Evolutionary conservation across 30 jellyfish, hydroid and myxozoan genomes (phyloP).

Genomic region (Mastigias papua): DNA sequence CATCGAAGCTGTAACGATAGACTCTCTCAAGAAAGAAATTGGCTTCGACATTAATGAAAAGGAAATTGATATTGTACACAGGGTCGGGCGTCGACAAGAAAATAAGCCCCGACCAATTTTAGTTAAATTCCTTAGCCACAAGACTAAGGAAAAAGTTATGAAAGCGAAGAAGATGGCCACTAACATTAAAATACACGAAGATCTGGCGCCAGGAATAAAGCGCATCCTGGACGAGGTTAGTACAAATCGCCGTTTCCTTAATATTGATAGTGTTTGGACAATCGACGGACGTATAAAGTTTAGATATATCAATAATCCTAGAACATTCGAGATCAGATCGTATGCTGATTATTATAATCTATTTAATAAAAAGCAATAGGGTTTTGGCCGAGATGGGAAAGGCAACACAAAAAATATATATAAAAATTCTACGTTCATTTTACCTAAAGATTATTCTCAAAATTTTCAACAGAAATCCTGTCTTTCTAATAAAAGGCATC

Average conservation of each 20-base stretch:
- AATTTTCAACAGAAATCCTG: constrained; percentile 5
- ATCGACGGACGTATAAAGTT: constrained; percentile 6
- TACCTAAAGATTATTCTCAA: not conserved
- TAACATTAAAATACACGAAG: constrained; percentile 10
- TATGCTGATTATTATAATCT: not conserved
- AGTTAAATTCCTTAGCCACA: constrained; percentile 10
- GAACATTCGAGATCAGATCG: not conserved
- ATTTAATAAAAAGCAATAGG: constrained; percentile 10
- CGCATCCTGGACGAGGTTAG: not conserved
- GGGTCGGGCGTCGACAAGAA: constrained; percentile 2
- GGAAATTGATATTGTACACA: constrained; percentile 13
- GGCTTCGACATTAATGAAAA: not conserved
- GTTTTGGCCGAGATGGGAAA: constrained; percentile 17
- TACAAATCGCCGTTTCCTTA: constrained; percentile 4
- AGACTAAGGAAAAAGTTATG: constrained; percentile 16
- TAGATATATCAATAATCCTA: not conserved
- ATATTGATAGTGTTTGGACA: constrained; percentile 5
- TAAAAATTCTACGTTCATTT: not conserved
- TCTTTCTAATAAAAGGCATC: constrained; percentile 8
- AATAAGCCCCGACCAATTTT: constrained; percentile 5
- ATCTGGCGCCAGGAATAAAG: constrained; percentile 6
- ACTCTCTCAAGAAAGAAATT: not conserved
- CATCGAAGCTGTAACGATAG: not conserved
- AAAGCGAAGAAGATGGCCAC: constrained; percentile 6
- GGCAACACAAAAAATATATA: not conserved